Conservation (phyloP, 1,140 invertebrate species). For the Cyrtorhinus lividipennis region DNA sequence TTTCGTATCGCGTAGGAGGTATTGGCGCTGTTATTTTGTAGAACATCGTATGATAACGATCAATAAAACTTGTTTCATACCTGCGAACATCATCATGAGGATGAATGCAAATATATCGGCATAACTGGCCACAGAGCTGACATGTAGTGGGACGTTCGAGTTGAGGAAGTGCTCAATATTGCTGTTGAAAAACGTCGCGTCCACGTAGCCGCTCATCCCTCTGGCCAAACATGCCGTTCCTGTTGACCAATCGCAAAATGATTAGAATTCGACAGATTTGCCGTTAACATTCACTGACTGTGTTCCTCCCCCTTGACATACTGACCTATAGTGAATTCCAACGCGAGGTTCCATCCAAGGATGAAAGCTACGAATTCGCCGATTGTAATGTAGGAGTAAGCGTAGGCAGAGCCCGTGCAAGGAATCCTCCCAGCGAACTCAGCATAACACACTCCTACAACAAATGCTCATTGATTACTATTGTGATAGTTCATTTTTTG, state of each 20-base stretch:
- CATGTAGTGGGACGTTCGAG: constrained; percentile 38
- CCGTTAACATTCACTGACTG: no score
- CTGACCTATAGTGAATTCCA: constrained; percentile 83
- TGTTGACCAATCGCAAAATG: constrained; percentile 26
- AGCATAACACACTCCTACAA: constrained; percentile 67
- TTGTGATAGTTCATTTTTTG: not conserved
- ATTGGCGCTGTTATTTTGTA: no score
- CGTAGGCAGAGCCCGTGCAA: constrained; percentile 68
- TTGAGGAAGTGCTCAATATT: constrained; percentile 43
- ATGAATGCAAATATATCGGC: constrained; percentile 47
- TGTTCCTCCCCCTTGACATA: no score
- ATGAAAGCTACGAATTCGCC: constrained; percentile 64
- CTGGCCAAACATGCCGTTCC: constrained; percentile 53
- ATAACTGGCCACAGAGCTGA: constrained; percentile 41
- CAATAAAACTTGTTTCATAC: constrained; percentile 35
- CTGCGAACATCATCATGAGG: constrained; percentile 38
- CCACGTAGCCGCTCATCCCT: constrained; percentile 54
- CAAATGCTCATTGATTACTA: constrained; percentile 33
- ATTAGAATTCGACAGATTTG: no score
- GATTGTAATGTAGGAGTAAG: constrained; percentile 76
- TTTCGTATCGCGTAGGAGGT: no score
- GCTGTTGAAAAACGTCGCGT: constrained; percentile 40
- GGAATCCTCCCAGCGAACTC: constrained; percentile 79
- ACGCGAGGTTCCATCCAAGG: constrained; percentile 74
- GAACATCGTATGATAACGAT: no score